Evolutionary conservation across 1,140 invertebrate genomes (phyloP), one percentile per base, ranked within the genome.

Genomic region (Tetranychus cinnabarinus): DNA sequence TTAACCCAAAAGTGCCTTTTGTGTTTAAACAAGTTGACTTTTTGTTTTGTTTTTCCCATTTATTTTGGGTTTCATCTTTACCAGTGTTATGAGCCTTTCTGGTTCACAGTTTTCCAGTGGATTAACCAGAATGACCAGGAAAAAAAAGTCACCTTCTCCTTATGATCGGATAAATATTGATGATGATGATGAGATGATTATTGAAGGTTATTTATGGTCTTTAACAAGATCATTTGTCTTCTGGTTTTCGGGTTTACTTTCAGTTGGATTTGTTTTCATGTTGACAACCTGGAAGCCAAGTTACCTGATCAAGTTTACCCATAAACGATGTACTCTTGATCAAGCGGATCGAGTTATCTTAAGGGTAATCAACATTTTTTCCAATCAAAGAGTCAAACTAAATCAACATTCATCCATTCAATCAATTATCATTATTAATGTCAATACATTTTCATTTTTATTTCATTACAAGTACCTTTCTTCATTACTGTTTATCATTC

Each of bases 291-390:
- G 62, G 62, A 54, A 45, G 42, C 61, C 61, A 36, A 13, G 52
- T 3, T 50, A 67, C 3, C 45, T 56, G n/a, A 59, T 65, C 39
- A 45, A 54, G 15, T 48, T 63, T 1, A 88, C 84, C 2, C 82
- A 85, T 67, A 71, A 70, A 36, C 74, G 75, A 64, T 87, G 84
- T 68, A 70, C 79, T 50, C 75, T 93, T 39, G 76, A 77, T 52
- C 68, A 75, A 10, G 87, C 88, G 1, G 79, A 83, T 36, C 81
- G 81, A 70, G 76, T 92, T 50, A 72, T 92, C n/a, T 76, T 91
- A 64, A 77, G 39, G 39, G 39, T 42, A 42, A 42, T 23, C 23
- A 23, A 23, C 15, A 50, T 61, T 37, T 23, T 54, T 35, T 39
- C 12, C 55, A 46, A 56, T 45, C 42, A 8, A 8, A 10, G 33